Conservation (phyloP, 2,797 vertebrate genomes). For the Anabacerthia variegaticeps region DNA sequence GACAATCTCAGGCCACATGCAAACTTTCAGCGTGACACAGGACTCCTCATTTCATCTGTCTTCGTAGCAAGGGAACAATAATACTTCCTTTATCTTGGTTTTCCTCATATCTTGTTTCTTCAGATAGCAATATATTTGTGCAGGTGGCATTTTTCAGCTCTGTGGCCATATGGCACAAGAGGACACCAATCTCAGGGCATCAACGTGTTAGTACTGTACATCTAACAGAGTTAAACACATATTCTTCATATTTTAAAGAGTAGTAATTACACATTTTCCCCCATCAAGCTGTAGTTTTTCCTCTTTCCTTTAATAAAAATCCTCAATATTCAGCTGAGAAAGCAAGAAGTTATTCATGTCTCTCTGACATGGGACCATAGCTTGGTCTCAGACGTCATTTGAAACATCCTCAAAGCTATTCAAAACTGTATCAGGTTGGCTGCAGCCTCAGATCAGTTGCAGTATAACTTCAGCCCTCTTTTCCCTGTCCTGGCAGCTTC, state of each 20-base stretch:
- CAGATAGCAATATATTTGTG: not conserved
- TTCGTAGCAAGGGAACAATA: not conserved
- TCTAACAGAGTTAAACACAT: not conserved
- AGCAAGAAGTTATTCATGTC: constrained; percentile 9
- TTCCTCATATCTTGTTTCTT: not conserved
- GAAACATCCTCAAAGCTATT: constrained; percentile 14
- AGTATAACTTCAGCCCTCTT: not conserved
- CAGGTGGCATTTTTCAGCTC: not conserved
- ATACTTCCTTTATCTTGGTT: not conserved
- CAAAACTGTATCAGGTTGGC: not conserved
- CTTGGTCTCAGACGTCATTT: not conserved
- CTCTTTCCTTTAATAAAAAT: constrained; percentile 19
- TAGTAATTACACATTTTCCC: not conserved
- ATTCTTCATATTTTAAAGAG: not conserved
- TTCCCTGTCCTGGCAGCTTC: not conserved
- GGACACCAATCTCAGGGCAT: not conserved
- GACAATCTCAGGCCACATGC: rapidly evolving
- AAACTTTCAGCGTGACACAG: not conserved
- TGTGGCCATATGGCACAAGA: not conserved
- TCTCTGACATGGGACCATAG: not conserved
- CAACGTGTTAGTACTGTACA: not conserved
- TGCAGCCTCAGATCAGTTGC: not conserved
- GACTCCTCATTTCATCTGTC: not conserved
- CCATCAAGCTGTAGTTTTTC: not conserved
- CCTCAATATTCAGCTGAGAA: constrained; percentile 25